These are phyloP conservation scores for Macrophya annulata DNA, from an alignment of 2,888 invertebrate species.

Conservation along the genomic window DNA sequence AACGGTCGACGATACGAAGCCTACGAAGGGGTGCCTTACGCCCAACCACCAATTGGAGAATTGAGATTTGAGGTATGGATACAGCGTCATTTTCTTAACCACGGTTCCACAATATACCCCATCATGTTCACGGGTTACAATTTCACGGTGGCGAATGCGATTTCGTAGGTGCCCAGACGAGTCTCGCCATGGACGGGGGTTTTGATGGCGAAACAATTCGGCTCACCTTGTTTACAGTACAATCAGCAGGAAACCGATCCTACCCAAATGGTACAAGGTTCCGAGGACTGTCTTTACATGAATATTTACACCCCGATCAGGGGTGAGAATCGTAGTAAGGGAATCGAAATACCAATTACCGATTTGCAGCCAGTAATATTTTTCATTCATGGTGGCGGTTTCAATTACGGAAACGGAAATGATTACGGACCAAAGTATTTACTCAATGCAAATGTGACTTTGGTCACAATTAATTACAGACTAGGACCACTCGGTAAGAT, in stretches of 20 bases:
- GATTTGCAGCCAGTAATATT: slow-evolving; percentile 63
- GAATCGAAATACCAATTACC: not conserved
- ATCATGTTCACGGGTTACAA: not conserved
- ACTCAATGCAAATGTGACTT: slow-evolving; percentile 84
- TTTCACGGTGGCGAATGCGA: not conserved
- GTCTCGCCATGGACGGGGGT: slow-evolving; percentile 69
- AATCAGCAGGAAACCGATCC: slow-evolving; percentile 62
- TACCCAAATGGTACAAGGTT: slow-evolving; percentile 68
- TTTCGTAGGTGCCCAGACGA: slow-evolving; percentile 68
- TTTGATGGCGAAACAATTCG: slow-evolving; percentile 70
- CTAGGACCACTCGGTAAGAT: slow-evolving; percentile 84
- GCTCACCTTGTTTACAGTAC: slow-evolving; percentile 72
- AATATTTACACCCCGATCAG: slow-evolving; percentile 69
- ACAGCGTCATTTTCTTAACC: not conserved
- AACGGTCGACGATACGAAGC: slow-evolving; percentile 70
- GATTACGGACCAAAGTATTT: slow-evolving; percentile 81
- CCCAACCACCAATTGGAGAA: slow-evolving; percentile 70
- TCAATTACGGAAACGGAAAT: slow-evolving; percentile 84
- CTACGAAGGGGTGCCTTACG: slow-evolving; percentile 74
- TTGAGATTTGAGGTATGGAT: slow-evolving; percentile 71
- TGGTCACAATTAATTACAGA: slow-evolving; percentile 86
- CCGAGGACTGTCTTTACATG: slow-evolving; percentile 75
- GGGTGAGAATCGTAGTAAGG: not conserved
- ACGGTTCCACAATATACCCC: not conserved
- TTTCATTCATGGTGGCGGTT: slow-evolving; percentile 66